These are phyloP conservation scores for Oscheius myriophilus DNA, from an alignment of 2,888 invertebrate species.

Conservation along the genomic window DNA sequence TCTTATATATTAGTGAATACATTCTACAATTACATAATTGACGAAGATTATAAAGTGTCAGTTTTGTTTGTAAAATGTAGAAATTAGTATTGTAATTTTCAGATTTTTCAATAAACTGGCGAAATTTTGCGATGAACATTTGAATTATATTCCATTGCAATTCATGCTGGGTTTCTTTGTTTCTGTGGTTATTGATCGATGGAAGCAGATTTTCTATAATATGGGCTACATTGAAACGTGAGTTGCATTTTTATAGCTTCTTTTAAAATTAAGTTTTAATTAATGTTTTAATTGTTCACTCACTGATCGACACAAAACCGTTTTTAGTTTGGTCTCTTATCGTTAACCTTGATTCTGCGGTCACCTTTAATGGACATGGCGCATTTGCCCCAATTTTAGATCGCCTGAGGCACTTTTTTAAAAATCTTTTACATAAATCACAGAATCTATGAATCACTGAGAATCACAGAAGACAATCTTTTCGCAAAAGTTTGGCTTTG, in stretches of 20 bases:
- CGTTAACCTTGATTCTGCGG: too few relatives aligned
- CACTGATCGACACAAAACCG: too few relatives aligned
- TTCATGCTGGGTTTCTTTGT: slow-evolving; percentile 63
- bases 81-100: background rate
- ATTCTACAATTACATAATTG: slow-evolving; percentile 41
- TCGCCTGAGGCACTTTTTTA: too few relatives aligned
- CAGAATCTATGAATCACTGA: too few relatives aligned
- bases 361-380: too few relatives aligned
- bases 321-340: too few relatives aligned
- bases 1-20: slow-evolving; percentile 50
- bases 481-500: too few relatives aligned
- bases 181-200: slow-evolving; percentile 53
- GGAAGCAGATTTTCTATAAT: slow-evolving; percentile 52
- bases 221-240: slow-evolving; percentile 56
- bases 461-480: too few relatives aligned
- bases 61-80: background rate
- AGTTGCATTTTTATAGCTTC: background rate
- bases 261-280: too few relatives aligned
- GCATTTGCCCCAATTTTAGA: too few relatives aligned
- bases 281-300: too few relatives aligned
- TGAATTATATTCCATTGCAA: slow-evolving; percentile 48
- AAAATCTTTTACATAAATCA: too few relatives aligned
- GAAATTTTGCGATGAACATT: slow-evolving; percentile 31
- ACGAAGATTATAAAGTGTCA: slow-evolving; percentile 20
- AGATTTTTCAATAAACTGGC: slow-evolving; percentile 7